phyloP scores from a whole-genome alignment of 2,888 invertebrate species.

The Acronicta psi region DNA sequence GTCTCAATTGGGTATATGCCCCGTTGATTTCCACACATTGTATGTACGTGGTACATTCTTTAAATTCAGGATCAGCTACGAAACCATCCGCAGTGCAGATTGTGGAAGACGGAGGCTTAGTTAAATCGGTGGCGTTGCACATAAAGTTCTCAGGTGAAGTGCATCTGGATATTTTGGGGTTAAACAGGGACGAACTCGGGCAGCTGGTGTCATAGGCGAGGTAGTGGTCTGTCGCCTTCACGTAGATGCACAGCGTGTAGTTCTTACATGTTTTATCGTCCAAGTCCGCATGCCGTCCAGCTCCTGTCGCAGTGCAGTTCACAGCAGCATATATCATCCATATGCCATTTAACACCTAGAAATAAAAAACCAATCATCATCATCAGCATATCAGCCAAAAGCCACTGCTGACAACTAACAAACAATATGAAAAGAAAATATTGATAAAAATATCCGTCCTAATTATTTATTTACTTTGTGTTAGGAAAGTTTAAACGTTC shows the following conservation, averaged over 20 bases:
- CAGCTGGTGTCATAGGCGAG: conserved; percentile 11
- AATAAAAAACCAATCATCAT: too few species aligned
- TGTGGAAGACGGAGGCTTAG: not conserved
- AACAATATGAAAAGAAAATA: too few species aligned
- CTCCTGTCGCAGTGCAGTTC: conserved; percentile 17
- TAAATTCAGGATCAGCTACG: conserved; percentile 13
- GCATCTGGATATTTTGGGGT: conserved; percentile 15
- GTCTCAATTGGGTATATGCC: conserved; percentile 17
- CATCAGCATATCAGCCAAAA: too few species aligned
- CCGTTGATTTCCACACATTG: conserved; percentile 28
- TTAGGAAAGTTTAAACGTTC: too few species aligned
- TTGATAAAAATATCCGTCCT: too few species aligned
- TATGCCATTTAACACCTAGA: conserved; percentile 3
- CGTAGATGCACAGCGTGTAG: conserved; percentile 28
- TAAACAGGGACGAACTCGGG: conserved; percentile 16
- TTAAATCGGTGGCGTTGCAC: not conserved
- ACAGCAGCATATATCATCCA: conserved; percentile 10
- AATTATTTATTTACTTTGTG: too few species aligned
- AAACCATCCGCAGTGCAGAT: conserved; percentile 21
- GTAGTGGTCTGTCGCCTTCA: conserved; percentile 5
- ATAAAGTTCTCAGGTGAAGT: conserved; percentile 3
- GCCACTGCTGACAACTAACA: too few species aligned
- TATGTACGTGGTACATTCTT: conserved; percentile 24
- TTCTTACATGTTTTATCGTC: conserved; percentile 21
- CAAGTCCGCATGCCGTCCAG: conserved; percentile 20